These are phyloP conservation scores for Nebria brevicollis DNA, from an alignment of 2,888 invertebrate genomes.

Conservation along the genomic window DNA sequence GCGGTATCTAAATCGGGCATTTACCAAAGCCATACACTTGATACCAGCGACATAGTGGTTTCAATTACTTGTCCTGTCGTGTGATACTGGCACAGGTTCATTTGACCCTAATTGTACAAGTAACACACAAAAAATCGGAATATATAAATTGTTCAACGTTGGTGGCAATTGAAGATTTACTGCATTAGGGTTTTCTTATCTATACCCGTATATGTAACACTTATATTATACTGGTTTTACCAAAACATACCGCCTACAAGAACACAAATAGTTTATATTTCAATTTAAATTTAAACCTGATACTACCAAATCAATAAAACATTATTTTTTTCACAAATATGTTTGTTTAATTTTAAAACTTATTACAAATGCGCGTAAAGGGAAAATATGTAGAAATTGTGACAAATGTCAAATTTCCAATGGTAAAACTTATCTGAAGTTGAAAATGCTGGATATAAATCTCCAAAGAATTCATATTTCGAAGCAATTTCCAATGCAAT, in stretches of 20 bases:
- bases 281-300: too few relatives aligned
- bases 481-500: too few relatives aligned
- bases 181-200: not conserved
- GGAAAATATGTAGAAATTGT: too few relatives aligned
- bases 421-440: too few relatives aligned
- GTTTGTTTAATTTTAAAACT: too few relatives aligned
- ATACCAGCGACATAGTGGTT: conserved; percentile 20
- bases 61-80: not conserved
- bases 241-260: not conserved
- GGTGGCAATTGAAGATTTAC: not conserved
- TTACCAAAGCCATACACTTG: conserved; percentile 15
- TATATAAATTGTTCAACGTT: not conserved
- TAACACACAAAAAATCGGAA: not conserved
- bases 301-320: too few relatives aligned
- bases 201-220: not conserved
- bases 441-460: too few relatives aligned
- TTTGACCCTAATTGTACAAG: conserved; percentile 30
- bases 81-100: conserved; percentile 15
- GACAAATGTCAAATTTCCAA: too few relatives aligned
- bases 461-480: too few relatives aligned
- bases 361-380: too few relatives aligned
- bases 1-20: conserved; percentile 37
- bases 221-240: not conserved
- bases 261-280: too few relatives aligned
- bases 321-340: too few relatives aligned